A percentile compares a stretch with the other conserved stretches of the same genome.
phyloP scores from a whole-genome alignment of 1,140 invertebrate genomes.

The Semibalanus balanoides region DNA sequence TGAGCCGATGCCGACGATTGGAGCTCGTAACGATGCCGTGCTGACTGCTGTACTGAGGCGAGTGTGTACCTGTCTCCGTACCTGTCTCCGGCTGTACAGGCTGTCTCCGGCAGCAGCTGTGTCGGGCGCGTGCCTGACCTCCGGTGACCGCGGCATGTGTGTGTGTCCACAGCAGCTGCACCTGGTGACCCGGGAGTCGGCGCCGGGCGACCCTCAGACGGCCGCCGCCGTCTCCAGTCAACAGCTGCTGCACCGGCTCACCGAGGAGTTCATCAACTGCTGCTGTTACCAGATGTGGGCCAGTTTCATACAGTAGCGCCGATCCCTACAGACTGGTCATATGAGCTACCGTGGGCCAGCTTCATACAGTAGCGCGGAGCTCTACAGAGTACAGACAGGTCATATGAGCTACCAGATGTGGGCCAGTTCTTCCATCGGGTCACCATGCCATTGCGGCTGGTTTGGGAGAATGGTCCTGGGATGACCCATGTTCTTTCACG shows the following conservation, averaged over 20 bases:
- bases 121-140: not conserved
- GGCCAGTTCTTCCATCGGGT: too few relatives aligned
- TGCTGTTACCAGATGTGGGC: not conserved
- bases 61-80: not conserved
- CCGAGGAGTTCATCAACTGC: not conserved
- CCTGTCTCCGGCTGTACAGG: not conserved
- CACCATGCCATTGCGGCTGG: too few relatives aligned
- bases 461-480: too few relatives aligned
- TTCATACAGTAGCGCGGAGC: not conserved
- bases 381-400: too few relatives aligned
- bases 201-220: not conserved
- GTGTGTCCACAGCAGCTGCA: not conserved
- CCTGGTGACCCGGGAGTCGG: not conserved
- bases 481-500: too few relatives aligned
- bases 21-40: too few relatives aligned
- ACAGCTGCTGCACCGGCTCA: not conserved
- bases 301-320: not conserved
- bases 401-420: too few relatives aligned
- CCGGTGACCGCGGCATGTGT: not conserved
- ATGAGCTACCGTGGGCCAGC: conserved; percentile 1
- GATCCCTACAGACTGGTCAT: too few relatives aligned
- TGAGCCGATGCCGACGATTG: too few relatives aligned
- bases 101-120: too few relatives aligned
- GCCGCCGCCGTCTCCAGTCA: not conserved
- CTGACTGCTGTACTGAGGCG: too few relatives aligned